Evolutionary conservation across 2,113 vertebrate species (phyloP), one percentile per base, ranked within the genome.

Genomic region (Hystrix cristata): DNA sequence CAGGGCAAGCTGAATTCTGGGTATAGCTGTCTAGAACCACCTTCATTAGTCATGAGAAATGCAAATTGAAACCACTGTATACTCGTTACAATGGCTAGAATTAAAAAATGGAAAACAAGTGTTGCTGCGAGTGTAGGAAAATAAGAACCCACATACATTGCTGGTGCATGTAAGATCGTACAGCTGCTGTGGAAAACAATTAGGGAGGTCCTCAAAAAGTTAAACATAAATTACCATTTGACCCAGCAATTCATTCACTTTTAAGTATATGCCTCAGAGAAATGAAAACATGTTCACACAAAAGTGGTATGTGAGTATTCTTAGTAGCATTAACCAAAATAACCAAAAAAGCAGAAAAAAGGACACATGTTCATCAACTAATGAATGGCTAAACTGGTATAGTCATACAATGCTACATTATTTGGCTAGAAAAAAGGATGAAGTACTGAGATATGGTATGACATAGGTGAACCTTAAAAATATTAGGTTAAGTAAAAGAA

Each of bases 1-100:
- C 87, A 65, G 59, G 82, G 94, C 59, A 95, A 89, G 97, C 94
- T 25, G 5, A 85, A 74, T 86, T 94, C 55, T 72, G 85, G 94
- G 72, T 83, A 43, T 74, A 92, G 74, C 85, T 95, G 76, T 57
- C 79, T 72, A 94, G 71, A 97, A 96, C 97, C 65, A 86, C 62
- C 14, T 18, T 74, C 21, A 67, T 38, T n/a, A 85, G 31, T 69
- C 65, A 71, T 25, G 25, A 21, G 74, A 82, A 69, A 82, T 78
- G 19, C 74, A 87, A 82, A 86, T 81, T 46, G 87, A 92, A 96
- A 53, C 19, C 21, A 64, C 23, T 81, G 53, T 38, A 84, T 16
- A 82, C 3, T 29, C 48, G 83, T 53, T 51, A 83, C 34, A 7
- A 83, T 71, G n/a, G n/a, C 43, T 87, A 65, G 48, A 82, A 76